Percentiles rank a stretch among this genome's conserved stretches.
phyloP scores from a whole-genome alignment of 2,888 invertebrate genomes.

The Synergus japonicus region DNA sequence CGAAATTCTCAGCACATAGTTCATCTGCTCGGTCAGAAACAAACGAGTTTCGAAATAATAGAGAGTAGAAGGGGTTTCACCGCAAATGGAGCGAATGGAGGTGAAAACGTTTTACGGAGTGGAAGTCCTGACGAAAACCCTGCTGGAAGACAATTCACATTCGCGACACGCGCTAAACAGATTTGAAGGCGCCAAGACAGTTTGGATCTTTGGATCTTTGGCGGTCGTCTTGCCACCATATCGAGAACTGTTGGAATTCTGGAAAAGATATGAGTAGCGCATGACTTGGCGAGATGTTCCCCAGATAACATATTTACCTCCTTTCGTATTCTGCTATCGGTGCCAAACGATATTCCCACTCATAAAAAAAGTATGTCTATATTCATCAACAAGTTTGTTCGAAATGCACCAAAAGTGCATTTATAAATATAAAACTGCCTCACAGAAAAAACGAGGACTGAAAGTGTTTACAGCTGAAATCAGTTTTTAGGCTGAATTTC shows the following conservation, averaged over 20 bases:
- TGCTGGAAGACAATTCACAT: constrained; percentile 54
- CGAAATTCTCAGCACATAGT: not conserved
- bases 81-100: not conserved
- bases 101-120: constrained; percentile 8
- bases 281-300: constrained; percentile 58
- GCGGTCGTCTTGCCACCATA: constrained; percentile 43
- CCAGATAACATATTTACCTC: not conserved
- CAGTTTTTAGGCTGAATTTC: too few species aligned
- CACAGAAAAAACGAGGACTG: too few species aligned
- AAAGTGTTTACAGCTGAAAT: too few species aligned
- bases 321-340: constrained; percentile 1
- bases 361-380: not conserved
- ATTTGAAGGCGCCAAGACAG: constrained; percentile 58
- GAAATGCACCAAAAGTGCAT: too few species aligned
- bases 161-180: constrained; percentile 62
- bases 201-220: constrained; percentile 44
- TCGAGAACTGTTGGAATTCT: constrained; percentile 50
- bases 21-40: not conserved
- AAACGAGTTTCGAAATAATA: not conserved
- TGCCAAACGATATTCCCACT: not conserved
- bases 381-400: not conserved
- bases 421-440: not conserved
- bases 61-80: not conserved
- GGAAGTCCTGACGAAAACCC: constrained; percentile 37
- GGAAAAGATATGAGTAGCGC: constrained; percentile 60